Evolutionary conservation across 92 coral and sea anemone species (phyloP), one percentile per base, ranked within the genome.

Genomic region (Epizoanthus ramosus): DNA sequence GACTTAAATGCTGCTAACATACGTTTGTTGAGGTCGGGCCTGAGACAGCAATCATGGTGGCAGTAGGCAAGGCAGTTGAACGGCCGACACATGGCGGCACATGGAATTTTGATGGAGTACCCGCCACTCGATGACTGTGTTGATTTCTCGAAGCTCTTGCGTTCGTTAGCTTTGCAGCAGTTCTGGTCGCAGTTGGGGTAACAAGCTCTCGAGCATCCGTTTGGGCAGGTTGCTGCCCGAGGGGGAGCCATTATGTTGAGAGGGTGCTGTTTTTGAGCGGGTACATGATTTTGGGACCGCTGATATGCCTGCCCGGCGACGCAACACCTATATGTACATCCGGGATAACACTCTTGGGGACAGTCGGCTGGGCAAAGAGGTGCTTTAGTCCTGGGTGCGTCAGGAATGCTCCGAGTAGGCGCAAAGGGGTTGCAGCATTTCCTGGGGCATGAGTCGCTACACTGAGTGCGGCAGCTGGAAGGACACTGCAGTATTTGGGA

Each of bases 31-130:
- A 39, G 71, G 10, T 24, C 19, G 13, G 82, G 82, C 57, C 87
- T 85, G 53, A 93, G 84, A 75, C 98, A 93, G 43, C 98, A 93
- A 58, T 91, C 98, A 57, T 93, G 98, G 57, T 93, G 98, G 50
- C 98, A 93, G 57, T 93, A 91, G 14, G 91, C 85, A 15, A 91
- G 92, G 66, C 98, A 93, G 74, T 91, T 93, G 45, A 68, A 93
- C 3, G 98, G 98, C 50, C 98, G 85, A 45, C 98, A 93, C 79
- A 86, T 81, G 77, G 84, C 74, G 4, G 93, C 88, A 69, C 98
- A 93, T 0, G 89, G 85, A 14, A 91, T 87, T 68, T 86, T 88
- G 5, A 84, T 80, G 6, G 88, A 57, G 39, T 80, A 89, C 31
- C 82, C 85, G 0, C 87, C 75, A 3, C 83, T 65, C 8, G 56